Percentiles rank a stretch among this genome's conserved stretches.
Conservation (phyloP, 2,797 vertebrate genomes). For the Podargus strigoides region DNA sequence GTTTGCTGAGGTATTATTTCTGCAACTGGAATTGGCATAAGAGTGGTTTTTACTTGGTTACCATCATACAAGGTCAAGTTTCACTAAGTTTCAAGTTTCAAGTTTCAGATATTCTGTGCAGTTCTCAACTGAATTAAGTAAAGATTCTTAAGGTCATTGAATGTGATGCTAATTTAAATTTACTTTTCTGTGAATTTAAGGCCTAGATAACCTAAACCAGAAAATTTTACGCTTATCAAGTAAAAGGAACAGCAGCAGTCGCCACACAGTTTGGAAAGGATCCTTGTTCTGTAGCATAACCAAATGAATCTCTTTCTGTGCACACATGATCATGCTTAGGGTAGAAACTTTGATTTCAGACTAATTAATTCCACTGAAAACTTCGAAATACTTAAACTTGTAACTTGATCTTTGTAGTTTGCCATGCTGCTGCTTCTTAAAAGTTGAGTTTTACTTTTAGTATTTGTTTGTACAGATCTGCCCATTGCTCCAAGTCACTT, state of each 20-base stretch:
- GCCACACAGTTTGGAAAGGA: not conserved
- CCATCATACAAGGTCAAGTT: fast-evolving
- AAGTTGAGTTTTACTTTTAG: not conserved
- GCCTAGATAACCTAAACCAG: not conserved
- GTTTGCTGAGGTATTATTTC: not conserved
- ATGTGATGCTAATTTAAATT: not conserved
- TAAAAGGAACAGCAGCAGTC: not conserved
- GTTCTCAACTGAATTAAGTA: not conserved
- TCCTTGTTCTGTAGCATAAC: not conserved
- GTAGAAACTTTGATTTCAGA: not conserved
- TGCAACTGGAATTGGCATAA: not conserved
- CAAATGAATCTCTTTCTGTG: not conserved
- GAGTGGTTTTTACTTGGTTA: not conserved
- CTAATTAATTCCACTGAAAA: not conserved
- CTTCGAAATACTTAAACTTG: not conserved
- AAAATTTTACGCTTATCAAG: not conserved
- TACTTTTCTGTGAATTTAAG: not conserved
- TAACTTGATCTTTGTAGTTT: not conserved
- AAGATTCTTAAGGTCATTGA: not conserved
- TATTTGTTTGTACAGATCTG: not conserved
- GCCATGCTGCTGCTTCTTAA: not conserved
- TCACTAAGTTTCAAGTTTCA: not conserved
- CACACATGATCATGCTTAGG: not conserved
- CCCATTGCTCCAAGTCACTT: not conserved
- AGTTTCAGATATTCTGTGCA: not conserved